Percentiles rank a stretch among this genome's conserved stretches.
Conservation (phyloP, 1,140 invertebrate genomes). For the Adoxophyes honmai region DNA sequence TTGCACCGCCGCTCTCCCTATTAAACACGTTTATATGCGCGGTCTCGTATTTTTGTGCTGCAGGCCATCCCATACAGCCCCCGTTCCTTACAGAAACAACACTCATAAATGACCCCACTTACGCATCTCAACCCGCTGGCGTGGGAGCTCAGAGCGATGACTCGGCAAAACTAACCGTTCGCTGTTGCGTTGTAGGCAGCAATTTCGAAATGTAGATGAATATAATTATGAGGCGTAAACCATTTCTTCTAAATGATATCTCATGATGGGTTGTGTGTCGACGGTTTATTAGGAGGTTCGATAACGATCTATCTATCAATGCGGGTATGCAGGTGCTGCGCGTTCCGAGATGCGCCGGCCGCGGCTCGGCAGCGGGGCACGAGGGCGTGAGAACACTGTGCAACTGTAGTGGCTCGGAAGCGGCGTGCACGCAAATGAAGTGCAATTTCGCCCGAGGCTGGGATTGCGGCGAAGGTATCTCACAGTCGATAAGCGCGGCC, state of each 20-base stretch:
- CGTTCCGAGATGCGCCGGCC: slow-evolving; percentile 16
- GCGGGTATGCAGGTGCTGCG: slow-evolving; percentile 15
- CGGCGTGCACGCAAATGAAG: slow-evolving; percentile 52
- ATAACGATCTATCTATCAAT: slow-evolving; percentile 23
- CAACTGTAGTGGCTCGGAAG: slow-evolving; percentile 33
- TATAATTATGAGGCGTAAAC: slow-evolving; percentile 33
- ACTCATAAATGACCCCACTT: slow-evolving; percentile 41
- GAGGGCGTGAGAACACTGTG: slow-evolving; percentile 49
- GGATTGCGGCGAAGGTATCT: slow-evolving; percentile 39
- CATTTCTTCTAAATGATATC: slow-evolving; percentile 31
- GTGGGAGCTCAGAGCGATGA: slow-evolving; percentile 42
- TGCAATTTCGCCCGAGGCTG: slow-evolving; percentile 44
- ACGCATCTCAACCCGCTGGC: slow-evolving; percentile 34
- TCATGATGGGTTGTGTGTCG: slow-evolving; percentile 24
- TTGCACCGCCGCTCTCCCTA: slow-evolving; percentile 54
- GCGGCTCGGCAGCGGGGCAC: not conserved
- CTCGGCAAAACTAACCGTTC: slow-evolving; percentile 30
- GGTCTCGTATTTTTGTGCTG: slow-evolving; percentile 64
- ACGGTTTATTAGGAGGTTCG: slow-evolving; percentile 30
- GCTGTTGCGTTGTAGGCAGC: slow-evolving; percentile 1
- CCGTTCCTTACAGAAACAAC: slow-evolving; percentile 37
- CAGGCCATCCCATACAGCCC: slow-evolving; percentile 23
- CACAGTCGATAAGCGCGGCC: slow-evolving; percentile 17
- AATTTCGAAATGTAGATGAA: slow-evolving; percentile 19
- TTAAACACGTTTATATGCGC: slow-evolving; percentile 74